phyloP scores from a whole-genome alignment of 2,888 invertebrate genomes.

The Pasiphila rectangulata region DNA sequence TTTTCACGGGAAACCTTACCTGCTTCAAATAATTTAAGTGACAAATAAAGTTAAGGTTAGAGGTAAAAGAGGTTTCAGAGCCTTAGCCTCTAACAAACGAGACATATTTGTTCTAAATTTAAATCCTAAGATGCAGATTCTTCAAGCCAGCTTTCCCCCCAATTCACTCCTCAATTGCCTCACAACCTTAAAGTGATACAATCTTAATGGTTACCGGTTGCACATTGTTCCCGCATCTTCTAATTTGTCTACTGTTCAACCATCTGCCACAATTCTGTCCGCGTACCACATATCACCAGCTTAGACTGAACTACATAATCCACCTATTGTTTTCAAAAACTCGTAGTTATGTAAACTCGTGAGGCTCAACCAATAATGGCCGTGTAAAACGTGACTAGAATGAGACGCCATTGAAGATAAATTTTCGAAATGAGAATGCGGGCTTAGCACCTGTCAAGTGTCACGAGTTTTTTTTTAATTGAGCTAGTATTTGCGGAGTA shows the following conservation, averaged over 20 bases:
- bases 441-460: slow-evolving; percentile 65
- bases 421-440: slow-evolving; percentile 62
- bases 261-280: slow-evolving; percentile 25
- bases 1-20: no score
- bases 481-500: slow-evolving; percentile 38
- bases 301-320: slow-evolving; percentile 24
- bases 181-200: slow-evolving; percentile 11
- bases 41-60: not conserved
- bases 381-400: slow-evolving; percentile 57
- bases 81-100: no score
- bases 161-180: slow-evolving; percentile 15
- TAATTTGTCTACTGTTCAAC: slow-evolving; percentile 25
- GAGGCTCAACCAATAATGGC: slow-evolving; percentile 40
- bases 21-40: no score
- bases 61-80: no score
- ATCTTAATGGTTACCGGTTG: slow-evolving; percentile 25
- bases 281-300: slow-evolving; percentile 29
- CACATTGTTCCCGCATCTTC: slow-evolving; percentile 26
- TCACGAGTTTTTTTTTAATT: slow-evolving; percentile 40
- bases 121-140: not conserved
- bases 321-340: slow-evolving; percentile 18
- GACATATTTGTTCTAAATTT: not conserved
- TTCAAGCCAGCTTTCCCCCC: slow-evolving; percentile 7
- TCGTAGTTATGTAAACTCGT: slow-evolving; percentile 34
- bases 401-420: slow-evolving; percentile 43